Percentiles rank a stretch among this genome's conserved stretches.
phyloP scores from a whole-genome alignment of 1,140 invertebrate genomes.

The Hesperophylax magnus region DNA sequence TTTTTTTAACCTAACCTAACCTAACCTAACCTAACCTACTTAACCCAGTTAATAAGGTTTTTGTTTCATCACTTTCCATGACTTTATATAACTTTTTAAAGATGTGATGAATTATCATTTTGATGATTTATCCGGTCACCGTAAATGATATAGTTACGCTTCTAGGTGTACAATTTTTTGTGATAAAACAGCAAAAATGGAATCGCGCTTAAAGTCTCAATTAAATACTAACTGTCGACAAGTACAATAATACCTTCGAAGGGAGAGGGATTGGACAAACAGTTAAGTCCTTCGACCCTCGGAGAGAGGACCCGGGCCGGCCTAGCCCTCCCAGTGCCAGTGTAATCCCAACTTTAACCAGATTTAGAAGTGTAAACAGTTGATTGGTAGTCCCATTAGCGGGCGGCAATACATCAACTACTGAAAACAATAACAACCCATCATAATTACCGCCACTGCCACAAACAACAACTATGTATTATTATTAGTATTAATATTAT shows the following conservation, averaged over 20 bases:
- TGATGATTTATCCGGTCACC: no score
- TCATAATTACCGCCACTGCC: slow-evolving; percentile 1
- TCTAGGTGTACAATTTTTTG: no score
- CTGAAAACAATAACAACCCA: slow-evolving; percentile 19
- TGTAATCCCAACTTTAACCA: slow-evolving; percentile 13
- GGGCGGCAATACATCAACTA: slow-evolving; percentile 12
- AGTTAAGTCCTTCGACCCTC: background rate
- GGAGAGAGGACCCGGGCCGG: background rate
- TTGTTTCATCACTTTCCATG: no score
- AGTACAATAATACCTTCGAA: background rate
- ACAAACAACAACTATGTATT: background rate
- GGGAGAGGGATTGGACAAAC: background rate
- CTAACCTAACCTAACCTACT: no score
- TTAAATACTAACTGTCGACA: background rate
- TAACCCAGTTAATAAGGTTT: no score
- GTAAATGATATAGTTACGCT: no score
- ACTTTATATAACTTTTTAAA: no score
- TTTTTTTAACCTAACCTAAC: no score
- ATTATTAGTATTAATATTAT: no score
- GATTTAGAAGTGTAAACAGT: background rate
- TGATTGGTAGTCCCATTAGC: slow-evolving; percentile 17
- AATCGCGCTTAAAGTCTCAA: no score
- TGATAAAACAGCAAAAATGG: no score
- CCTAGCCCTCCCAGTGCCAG: background rate
- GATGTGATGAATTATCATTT: no score